Base-by-base conservation (phyloP, 2,113 vertebrate genomes). In the Nansenia antarctica region DNA sequence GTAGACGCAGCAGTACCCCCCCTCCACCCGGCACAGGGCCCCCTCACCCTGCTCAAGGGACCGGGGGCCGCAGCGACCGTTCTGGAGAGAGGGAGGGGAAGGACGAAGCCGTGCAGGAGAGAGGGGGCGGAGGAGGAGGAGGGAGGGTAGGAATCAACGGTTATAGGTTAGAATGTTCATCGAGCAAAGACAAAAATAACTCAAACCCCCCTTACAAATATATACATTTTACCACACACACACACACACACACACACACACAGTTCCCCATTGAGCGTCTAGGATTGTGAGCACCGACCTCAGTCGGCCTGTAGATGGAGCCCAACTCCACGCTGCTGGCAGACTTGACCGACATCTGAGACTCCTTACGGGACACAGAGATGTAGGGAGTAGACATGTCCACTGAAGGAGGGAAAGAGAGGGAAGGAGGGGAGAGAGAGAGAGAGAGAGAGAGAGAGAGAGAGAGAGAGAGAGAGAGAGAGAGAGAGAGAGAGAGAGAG, bases 1-100 rank as follows among this genome's bases (percentile, higher is more conserved):
- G 84, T 94, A 98, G 70, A 99, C 94, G 0, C 97, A 99, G 89
- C 98, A 99, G 70, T 99, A 99, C 74, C 89, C 73, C 76, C 91
- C 84, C 1, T 93, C 89, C 5, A 84, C 69, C 3, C 92, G 75
- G 42, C 73, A 9, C 31, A 67, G 78, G n/a, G 52, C 47, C 47
- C 61, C 70, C 2, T 64, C 62, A 2, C 84, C 66, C 58, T 74
- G 82, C 9, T 89, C 88, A 42, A 55, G 59, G 11, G 86, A 86
- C 22, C 89, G 84, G 22, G 91, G 83, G 82, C 90, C 92, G 45
- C 85, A 88, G 60, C 86, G 84, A 32, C 93, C 93, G 0, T 87
- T 89, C 91, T 92, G 66, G 45, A 49, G 39, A 42, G 15, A 42
- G 39, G 27, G 20, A 20, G 15, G 30, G 62, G 63, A 61, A 31